A percentile compares a stretch with the other conserved stretches of the same genome.
phyloP scores from a whole-genome alignment of 2,797 vertebrate genomes.

The Spondyliosoma cantharus region DNA sequence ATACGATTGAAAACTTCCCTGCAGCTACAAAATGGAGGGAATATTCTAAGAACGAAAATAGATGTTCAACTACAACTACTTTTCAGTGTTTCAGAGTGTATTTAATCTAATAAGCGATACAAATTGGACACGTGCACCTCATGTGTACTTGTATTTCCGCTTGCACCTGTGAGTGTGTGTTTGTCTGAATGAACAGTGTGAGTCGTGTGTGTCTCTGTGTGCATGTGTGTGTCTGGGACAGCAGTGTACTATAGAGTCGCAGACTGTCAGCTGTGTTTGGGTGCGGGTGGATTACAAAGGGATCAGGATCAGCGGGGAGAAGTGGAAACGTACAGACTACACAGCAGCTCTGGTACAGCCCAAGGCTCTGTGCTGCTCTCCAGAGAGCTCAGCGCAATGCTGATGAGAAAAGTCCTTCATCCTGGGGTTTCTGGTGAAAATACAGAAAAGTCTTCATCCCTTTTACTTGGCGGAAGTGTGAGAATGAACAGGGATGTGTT shows the following conservation, averaged over 20 bases:
- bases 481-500: slow-evolving; percentile 37
- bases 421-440: slow-evolving; percentile 49
- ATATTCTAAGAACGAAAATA: background rate
- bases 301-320: slow-evolving; percentile 59
- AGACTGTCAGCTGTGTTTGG: slow-evolving; percentile 56
- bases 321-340: slow-evolving; percentile 56
- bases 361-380: slow-evolving; percentile 56
- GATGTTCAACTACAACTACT: background rate
- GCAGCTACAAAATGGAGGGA: background rate
- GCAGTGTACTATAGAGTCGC: slow-evolving; percentile 4
- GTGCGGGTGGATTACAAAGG: slow-evolving; percentile 66
- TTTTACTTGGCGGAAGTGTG: slow-evolving; percentile 42
- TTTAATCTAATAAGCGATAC: background rate
- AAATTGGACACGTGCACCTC: background rate
- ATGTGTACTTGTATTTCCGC: background rate
- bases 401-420: slow-evolving; percentile 56
- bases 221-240: background rate
- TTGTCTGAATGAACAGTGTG: background rate
- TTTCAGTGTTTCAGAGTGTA: background rate
- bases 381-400: slow-evolving; percentile 43
- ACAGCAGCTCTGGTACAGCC: slow-evolving; percentile 55
- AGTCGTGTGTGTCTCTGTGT: background rate
- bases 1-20: background rate
- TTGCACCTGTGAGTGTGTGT: background rate
- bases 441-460: background rate